Conservation (phyloP, 2,113 vertebrate genomes). For the Larimichthys polyactis region DNA sequence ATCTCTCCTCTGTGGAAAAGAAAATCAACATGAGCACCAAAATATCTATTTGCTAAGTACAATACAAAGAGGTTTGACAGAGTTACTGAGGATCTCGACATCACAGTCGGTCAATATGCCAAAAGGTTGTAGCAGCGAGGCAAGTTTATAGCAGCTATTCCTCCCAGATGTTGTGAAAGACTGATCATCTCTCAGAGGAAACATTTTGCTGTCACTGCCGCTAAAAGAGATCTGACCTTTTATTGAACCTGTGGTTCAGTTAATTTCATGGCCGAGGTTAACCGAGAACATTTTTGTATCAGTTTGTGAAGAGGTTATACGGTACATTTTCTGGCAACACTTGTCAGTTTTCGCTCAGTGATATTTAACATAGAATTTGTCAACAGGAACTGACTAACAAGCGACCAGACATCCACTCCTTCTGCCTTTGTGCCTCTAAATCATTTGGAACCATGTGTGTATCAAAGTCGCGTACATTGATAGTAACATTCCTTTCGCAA, state of each 20-base stretch:
- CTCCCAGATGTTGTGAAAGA: conserved; percentile 41
- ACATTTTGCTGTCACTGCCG: conserved; percentile 15
- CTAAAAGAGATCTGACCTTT: conserved; percentile 40
- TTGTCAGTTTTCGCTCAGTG: background rate
- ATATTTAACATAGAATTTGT: background rate
- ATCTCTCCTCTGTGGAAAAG: conserved; percentile 3
- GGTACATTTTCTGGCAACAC: background rate
- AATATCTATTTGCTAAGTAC: conserved; percentile 11
- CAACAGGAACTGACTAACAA: background rate
- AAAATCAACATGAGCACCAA: background rate
- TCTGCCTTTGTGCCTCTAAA: conserved; percentile 13
- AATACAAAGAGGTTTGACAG: conserved; percentile 1
- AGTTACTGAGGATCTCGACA: conserved; percentile 1
- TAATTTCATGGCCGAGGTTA: conserved; percentile 17
- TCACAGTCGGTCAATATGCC: background rate
- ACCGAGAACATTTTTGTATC: background rate
- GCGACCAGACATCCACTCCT: conserved; percentile 3
- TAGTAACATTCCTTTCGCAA: conserved; percentile 41
- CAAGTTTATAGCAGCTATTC: conserved; percentile 24
- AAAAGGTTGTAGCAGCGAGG: conserved; percentile 2
- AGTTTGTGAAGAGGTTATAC: conserved; percentile 17
- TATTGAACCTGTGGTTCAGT: conserved; percentile 33
- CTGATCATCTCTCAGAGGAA: conserved; percentile 30
- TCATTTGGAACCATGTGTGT: conserved; percentile 4
- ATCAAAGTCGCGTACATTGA: conserved; percentile 18